phyloP scores from a whole-genome alignment of 2,797 vertebrate species.

The Macropus fuliginosus region DNA sequence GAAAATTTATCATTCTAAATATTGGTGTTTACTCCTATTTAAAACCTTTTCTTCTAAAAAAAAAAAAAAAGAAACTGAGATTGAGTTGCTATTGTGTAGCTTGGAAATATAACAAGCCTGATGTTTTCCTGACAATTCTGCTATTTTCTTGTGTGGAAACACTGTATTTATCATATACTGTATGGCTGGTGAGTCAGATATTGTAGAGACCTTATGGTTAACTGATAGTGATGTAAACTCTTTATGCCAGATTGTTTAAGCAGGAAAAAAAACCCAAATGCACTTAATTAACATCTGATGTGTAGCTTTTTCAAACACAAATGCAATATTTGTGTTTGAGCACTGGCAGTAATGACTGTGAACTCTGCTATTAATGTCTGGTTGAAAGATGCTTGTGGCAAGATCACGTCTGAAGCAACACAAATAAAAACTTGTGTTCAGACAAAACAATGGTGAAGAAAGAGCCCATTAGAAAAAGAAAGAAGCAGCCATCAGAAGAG shows the following conservation, averaged over 20 bases:
- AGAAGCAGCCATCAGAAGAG: slow-evolving; percentile 75
- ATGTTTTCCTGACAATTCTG: slow-evolving; percentile 73
- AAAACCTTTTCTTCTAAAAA: slow-evolving; percentile 71
- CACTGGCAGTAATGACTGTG: slow-evolving; percentile 83
- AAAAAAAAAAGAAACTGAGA: slow-evolving; percentile 75
- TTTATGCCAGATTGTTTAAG: slow-evolving; percentile 83
- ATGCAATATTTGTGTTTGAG: slow-evolving; percentile 85
- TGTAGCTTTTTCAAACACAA: slow-evolving; percentile 83
- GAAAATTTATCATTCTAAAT: slow-evolving; percentile 77
- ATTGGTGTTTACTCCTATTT: slow-evolving; percentile 75
- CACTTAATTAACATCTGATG: slow-evolving; percentile 86
- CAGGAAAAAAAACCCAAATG: slow-evolving; percentile 80
- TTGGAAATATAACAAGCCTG: slow-evolving; percentile 70
- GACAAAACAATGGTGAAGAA: slow-evolving; percentile 83
- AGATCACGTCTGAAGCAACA: slow-evolving; percentile 81
- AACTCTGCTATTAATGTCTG: slow-evolving; percentile 85
- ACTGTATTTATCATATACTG: slow-evolving; percentile 75
- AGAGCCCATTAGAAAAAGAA: slow-evolving; percentile 80
- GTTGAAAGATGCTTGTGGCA: slow-evolving; percentile 84
- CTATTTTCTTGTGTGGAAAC: slow-evolving; percentile 70
- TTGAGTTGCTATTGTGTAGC: slow-evolving; percentile 69
- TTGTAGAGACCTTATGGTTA: slow-evolving; percentile 79
- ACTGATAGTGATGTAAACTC: slow-evolving; percentile 80
- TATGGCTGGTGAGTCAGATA: slow-evolving; percentile 73
- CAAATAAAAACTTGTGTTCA: slow-evolving; percentile 82